Percentiles rank a stretch among this genome's conserved stretches.
Conservation (phyloP, 2,113 vertebrate species). For the Chaetops frenatus region DNA sequence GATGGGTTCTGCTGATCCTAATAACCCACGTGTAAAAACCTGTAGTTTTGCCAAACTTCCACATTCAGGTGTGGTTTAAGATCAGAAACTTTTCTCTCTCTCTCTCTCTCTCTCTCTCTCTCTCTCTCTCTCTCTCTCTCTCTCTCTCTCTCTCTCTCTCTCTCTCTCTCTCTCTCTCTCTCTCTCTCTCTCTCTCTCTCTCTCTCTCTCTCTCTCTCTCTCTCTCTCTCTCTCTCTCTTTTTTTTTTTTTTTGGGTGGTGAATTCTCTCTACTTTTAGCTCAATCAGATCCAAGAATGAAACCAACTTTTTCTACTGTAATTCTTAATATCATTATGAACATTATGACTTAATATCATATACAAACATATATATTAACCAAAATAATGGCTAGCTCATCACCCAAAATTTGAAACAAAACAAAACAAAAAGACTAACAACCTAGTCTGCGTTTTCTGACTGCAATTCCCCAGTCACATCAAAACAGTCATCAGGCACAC, state of each 20-base stretch:
- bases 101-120: fast-evolving
- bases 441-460: not conserved
- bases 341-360: no score
- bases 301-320: not conserved
- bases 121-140: fast-evolving
- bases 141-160: fast-evolving
- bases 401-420: not conserved
- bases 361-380: not conserved
- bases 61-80: not conserved
- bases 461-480: not conserved
- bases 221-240: fast-evolving
- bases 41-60: not conserved
- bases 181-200: fast-evolving
- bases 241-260: not conserved
- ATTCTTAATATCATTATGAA: not conserved
- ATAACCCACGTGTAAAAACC: not conserved
- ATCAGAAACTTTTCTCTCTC: not conserved
- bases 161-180: fast-evolving
- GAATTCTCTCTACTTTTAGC: not conserved
- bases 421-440: not conserved
- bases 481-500: not conserved
- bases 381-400: not conserved
- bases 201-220: fast-evolving
- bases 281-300: not conserved
- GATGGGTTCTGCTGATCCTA: not conserved